Conservation (phyloP, 2,888 invertebrate species). For the Protonemura montana region DNA sequence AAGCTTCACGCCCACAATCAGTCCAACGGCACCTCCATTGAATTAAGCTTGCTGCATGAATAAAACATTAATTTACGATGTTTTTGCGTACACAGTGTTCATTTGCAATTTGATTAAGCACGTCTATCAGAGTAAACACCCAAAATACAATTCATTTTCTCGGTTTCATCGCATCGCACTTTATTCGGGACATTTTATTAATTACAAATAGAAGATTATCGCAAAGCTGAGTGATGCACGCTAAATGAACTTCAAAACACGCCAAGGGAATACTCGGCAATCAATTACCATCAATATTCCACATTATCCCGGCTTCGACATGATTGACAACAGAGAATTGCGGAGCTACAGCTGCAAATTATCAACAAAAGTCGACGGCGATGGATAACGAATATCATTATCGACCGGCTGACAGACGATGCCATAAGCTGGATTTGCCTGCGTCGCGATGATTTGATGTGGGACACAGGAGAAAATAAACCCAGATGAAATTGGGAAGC, state of each 20-base stretch:
- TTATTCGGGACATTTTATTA: not conserved
- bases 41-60: not conserved
- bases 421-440: not conserved
- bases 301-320: not conserved
- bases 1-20: not conserved
- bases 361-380: not conserved
- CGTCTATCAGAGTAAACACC: not conserved
- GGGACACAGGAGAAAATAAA: not conserved
- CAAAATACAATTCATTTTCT: not conserved
- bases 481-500: not conserved
- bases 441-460: not conserved
- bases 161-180: not conserved
- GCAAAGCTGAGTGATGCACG: not conserved
- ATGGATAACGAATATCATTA: not conserved
- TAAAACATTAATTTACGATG: not conserved
- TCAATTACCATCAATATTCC: not conserved
- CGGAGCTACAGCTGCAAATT: not conserved
- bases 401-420: not conserved
- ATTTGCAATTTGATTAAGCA: not conserved
- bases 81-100: not conserved
- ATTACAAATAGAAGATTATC: not conserved
- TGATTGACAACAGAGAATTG: not conserved
- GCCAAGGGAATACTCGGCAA: not conserved
- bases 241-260: not conserved
- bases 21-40: not conserved